These are phyloP conservation scores for Cromileptes altivelis DNA, from an alignment of 2,113 vertebrate genomes.

Conservation along the genomic window DNA sequence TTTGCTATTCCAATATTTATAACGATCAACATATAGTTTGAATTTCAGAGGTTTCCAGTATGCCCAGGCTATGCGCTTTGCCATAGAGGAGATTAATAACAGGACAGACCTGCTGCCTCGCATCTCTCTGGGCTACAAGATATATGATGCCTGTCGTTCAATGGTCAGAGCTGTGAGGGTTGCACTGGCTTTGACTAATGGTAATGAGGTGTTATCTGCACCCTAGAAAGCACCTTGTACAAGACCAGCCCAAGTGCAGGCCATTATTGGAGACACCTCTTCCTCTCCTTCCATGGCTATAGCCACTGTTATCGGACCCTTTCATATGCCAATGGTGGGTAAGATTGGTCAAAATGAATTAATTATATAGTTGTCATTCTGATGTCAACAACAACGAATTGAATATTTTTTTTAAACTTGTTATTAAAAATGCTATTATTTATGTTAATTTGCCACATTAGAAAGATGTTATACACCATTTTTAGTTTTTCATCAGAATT, in stretches of 20 bases:
- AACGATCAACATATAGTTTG: background rate
- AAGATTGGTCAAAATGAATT: background rate
- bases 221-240: constrained; percentile 48
- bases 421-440: too few relatives aligned
- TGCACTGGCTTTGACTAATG: constrained; percentile 46
- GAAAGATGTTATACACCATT: too few relatives aligned
- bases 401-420: too few relatives aligned
- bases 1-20: background rate
- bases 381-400: too few relatives aligned
- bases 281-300: constrained; percentile 65
- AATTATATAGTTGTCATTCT: too few relatives aligned
- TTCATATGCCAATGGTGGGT: constrained; percentile 80
- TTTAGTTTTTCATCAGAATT: too few relatives aligned
- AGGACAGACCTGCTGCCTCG: too few relatives aligned
- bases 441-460: too few relatives aligned
- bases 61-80: too few relatives aligned
- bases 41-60: too few relatives aligned
- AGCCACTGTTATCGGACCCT: constrained; percentile 78
- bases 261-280: too few relatives aligned
- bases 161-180: constrained; percentile 69
- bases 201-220: constrained; percentile 43
- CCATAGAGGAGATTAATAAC: too few relatives aligned
- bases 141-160: constrained; percentile 82
- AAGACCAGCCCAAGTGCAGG: constrained; percentile 73
- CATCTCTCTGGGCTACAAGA: constrained; percentile 60